Percentiles rank a stretch among this genome's conserved stretches.
Conservation (phyloP, 2,113 vertebrate species). For the Paralichthys olivaceus region DNA sequence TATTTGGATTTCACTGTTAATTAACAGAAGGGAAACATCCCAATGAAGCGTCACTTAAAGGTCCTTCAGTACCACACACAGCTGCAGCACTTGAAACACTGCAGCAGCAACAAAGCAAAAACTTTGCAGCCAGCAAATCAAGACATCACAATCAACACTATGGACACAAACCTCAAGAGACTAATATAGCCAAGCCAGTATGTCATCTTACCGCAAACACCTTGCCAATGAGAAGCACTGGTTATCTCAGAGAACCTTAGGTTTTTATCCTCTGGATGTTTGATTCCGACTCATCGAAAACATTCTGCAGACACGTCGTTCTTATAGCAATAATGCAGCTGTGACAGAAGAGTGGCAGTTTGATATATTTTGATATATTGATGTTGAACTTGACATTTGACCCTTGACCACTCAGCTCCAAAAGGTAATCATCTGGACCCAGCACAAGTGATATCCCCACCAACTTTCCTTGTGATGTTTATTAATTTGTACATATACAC, state of each 20-base stretch:
- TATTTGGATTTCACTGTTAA: constrained; percentile 27
- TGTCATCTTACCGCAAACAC: not conserved
- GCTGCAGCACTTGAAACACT: not conserved
- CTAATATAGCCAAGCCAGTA: not conserved
- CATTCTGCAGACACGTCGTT: not conserved
- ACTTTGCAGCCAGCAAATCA: not conserved
- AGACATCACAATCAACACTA: not conserved
- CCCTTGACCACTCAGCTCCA: not conserved
- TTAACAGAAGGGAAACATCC: not conserved
- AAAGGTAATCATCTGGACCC: too few relatives aligned
- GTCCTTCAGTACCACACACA: not conserved
- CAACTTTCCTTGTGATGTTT: not conserved
- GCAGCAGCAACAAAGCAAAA: not conserved
- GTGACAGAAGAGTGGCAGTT: not conserved
- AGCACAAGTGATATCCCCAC: not conserved
- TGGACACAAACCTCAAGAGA: not conserved
- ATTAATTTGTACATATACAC: not conserved
- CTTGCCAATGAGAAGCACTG: not conserved
- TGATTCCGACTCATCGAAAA: too few relatives aligned
- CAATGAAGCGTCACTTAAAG: constrained; percentile 11
- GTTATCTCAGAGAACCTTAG: not conserved
- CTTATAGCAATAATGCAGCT: not conserved
- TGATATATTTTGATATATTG: not conserved
- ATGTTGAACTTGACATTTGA: not conserved
- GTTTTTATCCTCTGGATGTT: too few relatives aligned